Evolutionary conservation across 2,888 invertebrate species (phyloP), one percentile per base, ranked within the genome.

Genomic region (Drosophila monieri): DNA sequence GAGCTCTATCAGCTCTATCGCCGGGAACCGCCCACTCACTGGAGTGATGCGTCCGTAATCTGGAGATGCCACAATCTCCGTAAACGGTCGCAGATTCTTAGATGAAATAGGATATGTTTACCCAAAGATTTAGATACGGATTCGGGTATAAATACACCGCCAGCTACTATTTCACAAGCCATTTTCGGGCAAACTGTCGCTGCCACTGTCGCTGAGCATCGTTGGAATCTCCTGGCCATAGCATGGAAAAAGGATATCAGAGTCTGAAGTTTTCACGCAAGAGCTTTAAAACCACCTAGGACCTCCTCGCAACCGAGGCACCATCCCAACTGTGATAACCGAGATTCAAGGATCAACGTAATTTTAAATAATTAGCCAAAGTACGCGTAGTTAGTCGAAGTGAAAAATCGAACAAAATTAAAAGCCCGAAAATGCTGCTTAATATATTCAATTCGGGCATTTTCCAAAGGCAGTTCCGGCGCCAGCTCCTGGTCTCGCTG

Each of bases 401-500:
- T 58, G 35, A 35, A 44, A 30, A 35, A 47, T 9, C 27, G 32
- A 35, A 1, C 2, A 27, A 18, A 21, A 5, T 27, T 32, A 12
- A 15, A 25, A 32, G 14, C 5, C 10, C 9, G 5, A 75, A 41
- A 56, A 85, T 84, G 88, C 62, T 80, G 14, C 51, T 74, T 5
- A 76, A 72, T 25, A 5, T 62, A 27, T 76, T 78, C 18, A 58
- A 76, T 5, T 65, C 87, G 49, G 88, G 89, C 32, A 78, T 88
- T 25, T 77, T 89, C 39, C 58, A 73, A 56, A 52, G 51, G 43
- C 74, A 78, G 35, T 89, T 70, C 53, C 88, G 89, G 10, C 78
- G 80, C 9, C 89, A 89, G 48, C 27, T 88, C 48, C 32, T 78
- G 55, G 88, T 81, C 15, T 78, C 89, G 18, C 59, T 89, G 49